A percentile compares a stretch with the other conserved stretches of the same genome.
phyloP scores from a whole-genome alignment of 2,888 invertebrate genomes.

The Orthonychiurus folsomi region DNA sequence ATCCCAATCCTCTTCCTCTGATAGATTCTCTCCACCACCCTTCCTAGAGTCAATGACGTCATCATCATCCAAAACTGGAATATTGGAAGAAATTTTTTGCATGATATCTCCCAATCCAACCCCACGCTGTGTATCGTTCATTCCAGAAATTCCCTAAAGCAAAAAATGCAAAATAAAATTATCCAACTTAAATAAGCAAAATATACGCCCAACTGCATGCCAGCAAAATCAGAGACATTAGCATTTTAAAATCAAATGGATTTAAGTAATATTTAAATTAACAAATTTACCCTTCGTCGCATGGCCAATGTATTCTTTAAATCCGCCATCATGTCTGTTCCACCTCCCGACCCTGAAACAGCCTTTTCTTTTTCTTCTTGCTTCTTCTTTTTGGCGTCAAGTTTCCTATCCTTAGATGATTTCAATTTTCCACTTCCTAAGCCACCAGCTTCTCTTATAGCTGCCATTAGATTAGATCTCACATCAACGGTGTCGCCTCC shows the following conservation, averaged over 20 bases:
- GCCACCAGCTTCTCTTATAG: conserved; percentile 40
- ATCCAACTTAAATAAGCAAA: not conserved
- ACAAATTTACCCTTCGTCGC: conserved; percentile 33
- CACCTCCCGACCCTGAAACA: conserved; percentile 17
- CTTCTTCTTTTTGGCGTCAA: conserved; percentile 36
- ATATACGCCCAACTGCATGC: not conserved
- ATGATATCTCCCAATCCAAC: conserved; percentile 37
- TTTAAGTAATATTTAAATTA: not conserved
- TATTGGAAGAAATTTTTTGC: conserved; percentile 32
- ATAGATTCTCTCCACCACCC: conserved; percentile 22
- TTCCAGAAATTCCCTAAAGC: conserved; percentile 39
- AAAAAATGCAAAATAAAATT: conserved; percentile 1
- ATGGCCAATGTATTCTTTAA: conserved; percentile 39
- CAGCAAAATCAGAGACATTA: not conserved
- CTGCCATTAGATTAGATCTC: conserved; percentile 38
- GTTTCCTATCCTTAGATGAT: conserved; percentile 35
- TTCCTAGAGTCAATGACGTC: conserved; percentile 21
- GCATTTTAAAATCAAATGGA: no score
- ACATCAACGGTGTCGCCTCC: conserved; percentile 20
- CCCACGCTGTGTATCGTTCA: conserved; percentile 22
- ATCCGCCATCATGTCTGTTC: conserved; percentile 36
- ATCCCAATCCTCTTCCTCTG: conserved; percentile 37
- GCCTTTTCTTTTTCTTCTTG: conserved; percentile 33
- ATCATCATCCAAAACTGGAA: conserved; percentile 28
- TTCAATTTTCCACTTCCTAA: conserved; percentile 23